Evolutionary conservation across 2,888 invertebrate genomes (phyloP).

Genomic region (Alcis repandata): DNA sequence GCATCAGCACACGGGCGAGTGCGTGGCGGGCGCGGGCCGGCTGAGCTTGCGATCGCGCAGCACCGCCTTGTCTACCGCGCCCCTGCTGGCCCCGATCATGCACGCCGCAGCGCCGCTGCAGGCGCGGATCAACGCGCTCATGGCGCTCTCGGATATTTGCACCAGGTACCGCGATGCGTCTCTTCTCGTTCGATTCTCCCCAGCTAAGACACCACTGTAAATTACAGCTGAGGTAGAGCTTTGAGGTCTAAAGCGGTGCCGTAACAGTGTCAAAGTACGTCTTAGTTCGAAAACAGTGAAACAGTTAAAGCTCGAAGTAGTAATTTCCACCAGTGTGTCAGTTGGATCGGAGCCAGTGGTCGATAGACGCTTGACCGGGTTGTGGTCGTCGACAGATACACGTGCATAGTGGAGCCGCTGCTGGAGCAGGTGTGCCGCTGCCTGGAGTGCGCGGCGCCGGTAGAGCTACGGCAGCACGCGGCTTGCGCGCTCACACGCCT

Average conservation of each 20-base stretch:
- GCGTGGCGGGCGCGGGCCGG: constrained; percentile 79
- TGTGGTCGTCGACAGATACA: constrained; percentile 80
- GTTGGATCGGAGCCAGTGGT: too few relatives aligned
- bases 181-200: too few relatives aligned
- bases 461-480: constrained; percentile 88
- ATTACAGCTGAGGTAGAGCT: too few relatives aligned
- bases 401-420: constrained; percentile 89
- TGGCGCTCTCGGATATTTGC: constrained; percentile 89
- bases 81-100: constrained; percentile 70
- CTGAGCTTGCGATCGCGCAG: constrained; percentile 88
- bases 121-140: constrained; percentile 89
- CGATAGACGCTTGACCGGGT: too few relatives aligned
- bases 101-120: constrained; percentile 73
- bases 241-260: too few relatives aligned
- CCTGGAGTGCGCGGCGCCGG: constrained; percentile 80
- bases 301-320: too few relatives aligned
- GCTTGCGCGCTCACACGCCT: constrained; percentile 89
- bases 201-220: too few relatives aligned
- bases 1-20: constrained; percentile 60
- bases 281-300: too few relatives aligned
- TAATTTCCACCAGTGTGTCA: too few relatives aligned
- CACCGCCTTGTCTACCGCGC: constrained; percentile 88
- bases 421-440: constrained; percentile 89
- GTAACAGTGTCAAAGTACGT: too few relatives aligned
- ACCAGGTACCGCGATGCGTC: constrained; percentile 74